A percentile compares a stretch with the other conserved stretches of the same genome.
Conservation (phyloP, 2,797 vertebrate genomes). For the Erethizon dorsatum region DNA sequence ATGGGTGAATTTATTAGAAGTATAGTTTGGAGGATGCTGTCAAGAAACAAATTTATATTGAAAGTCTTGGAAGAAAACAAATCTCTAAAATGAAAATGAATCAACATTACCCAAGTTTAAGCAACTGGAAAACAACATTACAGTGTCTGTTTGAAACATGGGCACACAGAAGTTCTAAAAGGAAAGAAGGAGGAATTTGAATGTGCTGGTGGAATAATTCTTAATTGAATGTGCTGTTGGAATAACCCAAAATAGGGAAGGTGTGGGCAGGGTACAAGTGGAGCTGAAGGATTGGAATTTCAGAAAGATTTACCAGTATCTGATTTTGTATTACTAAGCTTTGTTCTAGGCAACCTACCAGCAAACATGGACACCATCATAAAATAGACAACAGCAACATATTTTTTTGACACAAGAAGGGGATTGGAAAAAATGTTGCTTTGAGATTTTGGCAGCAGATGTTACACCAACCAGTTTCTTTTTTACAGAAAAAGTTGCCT, state of each 20-base stretch:
- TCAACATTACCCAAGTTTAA: background rate
- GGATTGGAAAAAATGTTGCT: background rate
- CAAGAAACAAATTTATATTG: background rate
- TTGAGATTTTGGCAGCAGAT: background rate
- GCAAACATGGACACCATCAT: background rate
- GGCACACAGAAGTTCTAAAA: background rate
- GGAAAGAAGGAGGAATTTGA: background rate
- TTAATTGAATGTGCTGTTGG: background rate
- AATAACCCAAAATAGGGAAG: background rate
- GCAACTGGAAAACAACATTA: background rate
- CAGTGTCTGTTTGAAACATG: background rate
- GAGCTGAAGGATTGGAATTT: slow-evolving; percentile 23
- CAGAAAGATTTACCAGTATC: background rate
- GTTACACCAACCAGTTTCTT: background rate
- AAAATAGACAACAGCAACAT: background rate
- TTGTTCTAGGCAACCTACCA: background rate
- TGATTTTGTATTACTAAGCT: background rate
- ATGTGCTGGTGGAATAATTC: background rate
- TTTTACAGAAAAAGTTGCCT: background rate
- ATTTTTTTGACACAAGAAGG: background rate
- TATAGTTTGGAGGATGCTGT: background rate
- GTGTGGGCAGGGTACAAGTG: no score
- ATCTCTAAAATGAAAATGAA: background rate
- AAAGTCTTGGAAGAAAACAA: slow-evolving; percentile 26
- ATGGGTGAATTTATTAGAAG: background rate